Percentiles rank a stretch among this genome's conserved stretches.
phyloP scores from a whole-genome alignment of 2,888 invertebrate species.

The Cephus pulcher region DNA sequence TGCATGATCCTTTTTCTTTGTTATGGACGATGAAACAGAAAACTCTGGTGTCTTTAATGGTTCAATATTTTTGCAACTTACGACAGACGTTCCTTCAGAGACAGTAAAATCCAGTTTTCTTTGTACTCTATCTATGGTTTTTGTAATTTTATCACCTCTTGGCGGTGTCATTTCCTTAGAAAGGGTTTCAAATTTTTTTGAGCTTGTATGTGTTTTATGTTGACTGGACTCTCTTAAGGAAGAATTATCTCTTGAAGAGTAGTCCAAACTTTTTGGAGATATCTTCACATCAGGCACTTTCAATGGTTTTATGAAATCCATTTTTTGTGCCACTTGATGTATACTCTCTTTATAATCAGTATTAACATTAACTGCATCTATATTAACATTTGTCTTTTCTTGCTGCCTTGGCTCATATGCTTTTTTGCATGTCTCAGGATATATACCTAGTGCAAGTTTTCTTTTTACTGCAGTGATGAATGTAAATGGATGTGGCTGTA shows the following conservation, averaged over 20 bases:
- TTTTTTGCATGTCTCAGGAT: conserved; percentile 40
- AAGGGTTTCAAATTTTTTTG: conserved; percentile 42
- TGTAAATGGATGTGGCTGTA: conserved; percentile 71
- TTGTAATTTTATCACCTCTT: conserved; percentile 43
- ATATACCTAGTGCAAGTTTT: conserved; percentile 65
- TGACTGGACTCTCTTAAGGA: conserved; percentile 41
- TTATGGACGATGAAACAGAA: conserved; percentile 47
- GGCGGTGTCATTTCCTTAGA: conserved; percentile 35
- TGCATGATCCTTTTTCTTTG: conserved; percentile 57
- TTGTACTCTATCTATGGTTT: conserved; percentile 51
- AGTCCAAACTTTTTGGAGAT: conserved; percentile 57
- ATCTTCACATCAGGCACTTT: conserved; percentile 63
- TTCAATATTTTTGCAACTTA: conserved; percentile 56
- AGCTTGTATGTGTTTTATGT: conserved; percentile 19
- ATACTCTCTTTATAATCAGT: conserved; percentile 26
- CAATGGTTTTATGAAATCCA: conserved; percentile 59
- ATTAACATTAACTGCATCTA: conserved; percentile 10
- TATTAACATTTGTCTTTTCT: conserved; percentile 16
- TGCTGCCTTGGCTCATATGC: conserved; percentile 32
- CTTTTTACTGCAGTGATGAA: conserved; percentile 72
- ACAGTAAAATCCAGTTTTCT: conserved; percentile 59
- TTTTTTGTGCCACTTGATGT: conserved; percentile 40
- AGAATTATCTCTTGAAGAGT: conserved; percentile 50
- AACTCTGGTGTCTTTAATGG: conserved; percentile 56
- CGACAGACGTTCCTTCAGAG: conserved; percentile 50